Evolutionary conservation across 1,140 invertebrate species (phyloP), one percentile per base, ranked within the genome.

Genomic region (Microplitis demolitor): DNA sequence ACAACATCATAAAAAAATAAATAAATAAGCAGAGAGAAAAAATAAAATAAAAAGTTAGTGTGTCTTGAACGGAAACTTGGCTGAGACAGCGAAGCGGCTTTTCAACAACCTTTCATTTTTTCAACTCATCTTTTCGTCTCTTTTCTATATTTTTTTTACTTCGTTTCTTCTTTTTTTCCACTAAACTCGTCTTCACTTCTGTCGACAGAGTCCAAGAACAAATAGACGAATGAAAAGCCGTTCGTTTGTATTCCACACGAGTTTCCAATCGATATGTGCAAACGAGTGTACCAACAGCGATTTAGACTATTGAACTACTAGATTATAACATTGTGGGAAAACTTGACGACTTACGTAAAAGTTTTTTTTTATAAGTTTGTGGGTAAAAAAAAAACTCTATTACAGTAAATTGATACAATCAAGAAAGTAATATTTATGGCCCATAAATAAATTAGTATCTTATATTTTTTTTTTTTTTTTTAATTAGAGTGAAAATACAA

Each of bases 231-330:
- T 76, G 73, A 75, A 74, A 79, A 74, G 11, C 64, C 62, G 58
- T 67, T 54, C 71, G 76, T 80, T 82, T 79, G 75, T 77, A 79
- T 80, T 82, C 80, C 71, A 71, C 70, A 74, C 72, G 71, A 66
- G 74, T 72, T 72, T 69, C 34, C 68, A 68, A 66, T 39, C 73
- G 64, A 78, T 74, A 76, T 56, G 74, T 58, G 66, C 34, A 45
- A 69, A 68, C 72, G 60, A 51, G 60, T 45, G 51, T 68, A 53
- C 13, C 60, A 56, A 45, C 51, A 68, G 60, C 39, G 62, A 33
- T 67, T 51, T 37, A 24, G 63, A 45, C 50, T 62, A 56, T 60
- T 61, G 33, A 61, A 33, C 60, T 31, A 58, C 14, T 33, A 31
- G 60, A 45, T 5, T 45, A 45, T 61, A 61, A 33, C 16, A 61